Base-by-base conservation (phyloP, 2,113 vertebrate genomes). In the Gallinago media region DNA sequence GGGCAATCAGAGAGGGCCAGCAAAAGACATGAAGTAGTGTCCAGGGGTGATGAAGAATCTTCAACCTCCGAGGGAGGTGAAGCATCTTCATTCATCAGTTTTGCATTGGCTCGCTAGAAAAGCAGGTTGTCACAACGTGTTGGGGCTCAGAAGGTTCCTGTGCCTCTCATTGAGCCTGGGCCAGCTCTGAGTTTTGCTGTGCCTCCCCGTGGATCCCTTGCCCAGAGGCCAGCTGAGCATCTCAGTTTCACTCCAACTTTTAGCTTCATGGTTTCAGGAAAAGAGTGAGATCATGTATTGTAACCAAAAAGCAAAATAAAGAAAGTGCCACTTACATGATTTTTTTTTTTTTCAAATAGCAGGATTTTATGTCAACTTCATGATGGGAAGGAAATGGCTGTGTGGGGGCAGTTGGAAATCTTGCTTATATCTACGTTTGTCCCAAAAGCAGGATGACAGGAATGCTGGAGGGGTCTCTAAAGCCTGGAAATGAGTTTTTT, bases 261-360 rank as follows among this genome's bases (percentile, higher is more conserved):
- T 90, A 46, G 32, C 31, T 81, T 86, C 50, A 22, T 6, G 4
- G 31, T 61, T 94, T 90, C 58, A 66, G 34, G 40, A 42, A 36
- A 86, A 59, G 40, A 42, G 34, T 61, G 56, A n/a, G 26, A 47
- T 49, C 22, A 21, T 42, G 26, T 25, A 32, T 9, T 47, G 29
- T 32, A 67, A 59, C 6, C 4, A 65, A 82, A 88, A 67, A 49
- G 31, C 52, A 78, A 74, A 85, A 49, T 5, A 36, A 68, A 68
- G 29, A 42, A 15, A 67, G 32, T 55, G 29, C 32, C 36, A 72
- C 0, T 0, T 23, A 21, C 1, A 1, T 12, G 1, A 2, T 9
- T 32, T 21, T 59, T 34, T 23, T 34, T 23, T 61, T 47, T 74
- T 67, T 55, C 26, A 67, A 55, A 78, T 6, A 49, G 15, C 9